Evolutionary conservation across 2,113 vertebrate genomes (phyloP).

Genomic region (Microtus montanus): DNA sequence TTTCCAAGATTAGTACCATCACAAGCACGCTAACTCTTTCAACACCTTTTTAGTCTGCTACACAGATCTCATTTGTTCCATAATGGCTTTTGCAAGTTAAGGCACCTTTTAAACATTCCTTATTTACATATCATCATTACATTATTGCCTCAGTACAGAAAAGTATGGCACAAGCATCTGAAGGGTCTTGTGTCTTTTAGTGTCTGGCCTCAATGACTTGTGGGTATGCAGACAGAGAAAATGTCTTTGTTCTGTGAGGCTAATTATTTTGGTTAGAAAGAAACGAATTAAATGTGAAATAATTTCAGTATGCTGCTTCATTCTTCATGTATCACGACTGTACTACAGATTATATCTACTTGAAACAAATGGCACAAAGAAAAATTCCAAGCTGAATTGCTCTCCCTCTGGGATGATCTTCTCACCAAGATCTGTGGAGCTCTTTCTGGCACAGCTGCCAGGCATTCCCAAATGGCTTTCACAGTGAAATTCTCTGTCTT

Average conservation of each 20-base stretch:
- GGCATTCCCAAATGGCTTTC: constrained; percentile 46
- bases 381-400: constrained; percentile 38
- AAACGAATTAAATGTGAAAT: constrained; percentile 44
- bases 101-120: background rate
- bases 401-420: constrained; percentile 58
- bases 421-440: constrained; percentile 32
- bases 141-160: background rate
- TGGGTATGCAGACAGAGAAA: constrained; percentile 28
- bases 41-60: background rate
- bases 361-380: constrained; percentile 63
- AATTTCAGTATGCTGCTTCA: constrained; percentile 11
- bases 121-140: background rate
- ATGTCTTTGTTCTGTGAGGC: constrained; percentile 31
- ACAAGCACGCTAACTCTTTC: background rate
- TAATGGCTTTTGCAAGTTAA: constrained; percentile 21
- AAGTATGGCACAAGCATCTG: constrained; percentile 11
- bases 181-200: constrained; percentile 3
- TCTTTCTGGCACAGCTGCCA: constrained; percentile 67
- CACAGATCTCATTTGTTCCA: constrained; percentile 31
- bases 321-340: background rate
- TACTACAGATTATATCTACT: background rate
- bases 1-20: constrained; percentile 22
- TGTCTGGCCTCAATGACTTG: background rate
- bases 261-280: constrained; percentile 62
- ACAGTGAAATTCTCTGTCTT: constrained; percentile 33